Evolutionary conservation across 2,888 invertebrate species (phyloP).

Genomic region (Netelia inedita): DNA sequence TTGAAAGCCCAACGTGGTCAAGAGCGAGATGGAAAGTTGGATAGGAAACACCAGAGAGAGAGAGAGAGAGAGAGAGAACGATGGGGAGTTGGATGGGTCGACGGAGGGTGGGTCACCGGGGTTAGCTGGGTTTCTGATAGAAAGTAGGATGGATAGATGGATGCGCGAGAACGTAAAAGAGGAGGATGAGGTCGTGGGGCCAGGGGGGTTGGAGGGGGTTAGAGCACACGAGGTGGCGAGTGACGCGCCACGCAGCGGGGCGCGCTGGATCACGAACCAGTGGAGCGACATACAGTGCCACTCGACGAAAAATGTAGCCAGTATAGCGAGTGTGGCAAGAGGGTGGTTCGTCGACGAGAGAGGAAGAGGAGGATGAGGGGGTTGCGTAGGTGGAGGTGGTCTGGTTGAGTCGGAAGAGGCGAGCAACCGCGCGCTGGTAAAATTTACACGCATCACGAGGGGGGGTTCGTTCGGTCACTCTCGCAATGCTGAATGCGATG

Average conservation of each 20-base stretch:
- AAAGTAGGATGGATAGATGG: conserved; percentile 63
- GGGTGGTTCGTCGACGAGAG: conserved; percentile 17
- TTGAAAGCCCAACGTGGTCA: conserved; percentile 48
- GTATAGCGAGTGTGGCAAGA: conserved; percentile 58
- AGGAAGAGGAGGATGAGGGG: conserved; percentile 40
- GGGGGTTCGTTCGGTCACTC: conserved; percentile 68
- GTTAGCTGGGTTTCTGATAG: conserved; percentile 56
- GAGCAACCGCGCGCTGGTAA: conserved; percentile 83
- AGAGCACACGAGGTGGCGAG: conserved; percentile 62
- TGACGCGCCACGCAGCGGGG: conserved; percentile 65
- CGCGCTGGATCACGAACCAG: conserved; percentile 62
- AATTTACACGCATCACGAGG: conserved; percentile 84
- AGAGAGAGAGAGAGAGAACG: conserved; percentile 49
- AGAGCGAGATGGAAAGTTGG: conserved; percentile 58
- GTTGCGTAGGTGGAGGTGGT: background rate
- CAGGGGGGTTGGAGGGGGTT: conserved; percentile 6
- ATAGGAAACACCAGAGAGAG: conserved; percentile 41
- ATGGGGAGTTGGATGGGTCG: background rate
- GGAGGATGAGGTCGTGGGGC: too few species aligned
- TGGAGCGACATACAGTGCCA: conserved; percentile 78
- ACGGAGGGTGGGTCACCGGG: conserved; percentile 16
- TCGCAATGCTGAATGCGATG: conserved; percentile 82
- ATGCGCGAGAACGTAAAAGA: conserved; percentile 14
- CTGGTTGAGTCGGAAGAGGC: conserved; percentile 58
- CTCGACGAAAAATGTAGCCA: conserved; percentile 84